These are phyloP conservation scores for Lepidochrysops patricia DNA, from an alignment of 2,888 invertebrate species.

Conservation along the genomic window DNA sequence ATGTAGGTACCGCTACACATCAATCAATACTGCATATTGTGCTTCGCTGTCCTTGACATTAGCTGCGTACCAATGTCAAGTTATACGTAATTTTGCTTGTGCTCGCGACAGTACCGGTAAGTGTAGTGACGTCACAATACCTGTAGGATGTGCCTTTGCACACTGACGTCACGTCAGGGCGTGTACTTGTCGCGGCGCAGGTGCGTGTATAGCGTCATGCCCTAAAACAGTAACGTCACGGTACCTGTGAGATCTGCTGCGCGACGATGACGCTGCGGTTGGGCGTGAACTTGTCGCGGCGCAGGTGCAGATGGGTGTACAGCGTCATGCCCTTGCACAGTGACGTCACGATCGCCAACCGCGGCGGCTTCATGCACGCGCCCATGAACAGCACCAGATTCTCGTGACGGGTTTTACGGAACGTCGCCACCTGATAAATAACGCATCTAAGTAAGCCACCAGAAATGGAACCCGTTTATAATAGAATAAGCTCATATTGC, in stretches of 20 bases:
- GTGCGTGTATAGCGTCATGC: conserved; percentile 84
- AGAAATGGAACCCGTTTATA: no score
- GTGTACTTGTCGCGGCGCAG: conserved; percentile 94
- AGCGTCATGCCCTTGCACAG: conserved; percentile 97
- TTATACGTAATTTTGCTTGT: no score
- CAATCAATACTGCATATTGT: no score
- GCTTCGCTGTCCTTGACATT: no score
- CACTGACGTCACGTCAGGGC: conserved; percentile 91
- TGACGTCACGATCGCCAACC: conserved; percentile 96
- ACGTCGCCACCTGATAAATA: conserved; percentile 84
- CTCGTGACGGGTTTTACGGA: conserved; percentile 98
- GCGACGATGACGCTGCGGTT: conserved; percentile 94
- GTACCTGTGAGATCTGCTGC: conserved; percentile 95
- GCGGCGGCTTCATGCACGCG: conserved; percentile 98
- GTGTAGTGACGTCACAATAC: conserved; percentile 55
- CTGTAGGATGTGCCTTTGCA: conserved; percentile 97
- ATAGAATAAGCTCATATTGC: no score
- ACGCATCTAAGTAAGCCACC: background rate
- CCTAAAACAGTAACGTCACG: background rate
- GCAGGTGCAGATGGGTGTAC: conserved; percentile 92
- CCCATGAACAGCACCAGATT: conserved; percentile 99
- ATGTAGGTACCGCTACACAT: no score
- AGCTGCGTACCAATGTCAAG: no score
- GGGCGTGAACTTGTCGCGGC: conserved; percentile 95
- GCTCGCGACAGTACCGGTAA: no score